Percentiles rank a stretch among this genome's conserved stretches.
phyloP scores from a whole-genome alignment of 2,113 vertebrate genomes.

The Lycaon pictus region DNA sequence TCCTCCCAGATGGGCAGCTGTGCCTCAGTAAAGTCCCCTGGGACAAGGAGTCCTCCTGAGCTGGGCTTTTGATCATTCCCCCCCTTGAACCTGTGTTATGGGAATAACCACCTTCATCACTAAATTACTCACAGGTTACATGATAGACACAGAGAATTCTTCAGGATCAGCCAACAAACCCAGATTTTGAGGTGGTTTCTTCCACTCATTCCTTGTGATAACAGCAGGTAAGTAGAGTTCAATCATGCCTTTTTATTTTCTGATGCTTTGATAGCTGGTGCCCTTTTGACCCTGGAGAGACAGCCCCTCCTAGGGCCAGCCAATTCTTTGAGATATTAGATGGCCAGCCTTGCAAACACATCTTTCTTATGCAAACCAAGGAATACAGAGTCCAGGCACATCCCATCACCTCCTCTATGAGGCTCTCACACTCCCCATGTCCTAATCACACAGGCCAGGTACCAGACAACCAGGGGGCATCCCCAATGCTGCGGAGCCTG shows the following conservation, averaged over 20 bases:
- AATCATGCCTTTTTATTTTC: not conserved
- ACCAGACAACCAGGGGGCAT: not conserved
- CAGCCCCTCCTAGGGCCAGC: rapidly evolving
- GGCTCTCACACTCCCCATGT: not conserved
- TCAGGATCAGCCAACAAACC: no score
- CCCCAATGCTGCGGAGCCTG: rapidly evolving
- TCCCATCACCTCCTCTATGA: not conserved
- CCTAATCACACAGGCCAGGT: not conserved
- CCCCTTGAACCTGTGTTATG: not conserved
- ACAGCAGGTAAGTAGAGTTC: not conserved
- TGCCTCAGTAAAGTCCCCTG: rapidly evolving
- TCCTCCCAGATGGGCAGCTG: rapidly evolving
- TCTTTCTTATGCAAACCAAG: not conserved
- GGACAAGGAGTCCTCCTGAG: rapidly evolving
- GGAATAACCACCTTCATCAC: no score
- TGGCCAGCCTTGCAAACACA: not conserved
- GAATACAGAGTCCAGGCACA: not conserved
- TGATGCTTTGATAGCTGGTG: not conserved
- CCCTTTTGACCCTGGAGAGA: not conserved
- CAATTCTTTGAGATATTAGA: not conserved
- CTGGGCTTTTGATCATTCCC: not conserved
- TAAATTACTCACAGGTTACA: rapidly evolving
- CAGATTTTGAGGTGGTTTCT: rapidly evolving
- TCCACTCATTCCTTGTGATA: not conserved
- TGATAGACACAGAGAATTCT: no score